Evolutionary conservation across 2,888 invertebrate genomes (phyloP), one percentile per base, ranked within the genome.

Genomic region (Mythimna loreyi): DNA sequence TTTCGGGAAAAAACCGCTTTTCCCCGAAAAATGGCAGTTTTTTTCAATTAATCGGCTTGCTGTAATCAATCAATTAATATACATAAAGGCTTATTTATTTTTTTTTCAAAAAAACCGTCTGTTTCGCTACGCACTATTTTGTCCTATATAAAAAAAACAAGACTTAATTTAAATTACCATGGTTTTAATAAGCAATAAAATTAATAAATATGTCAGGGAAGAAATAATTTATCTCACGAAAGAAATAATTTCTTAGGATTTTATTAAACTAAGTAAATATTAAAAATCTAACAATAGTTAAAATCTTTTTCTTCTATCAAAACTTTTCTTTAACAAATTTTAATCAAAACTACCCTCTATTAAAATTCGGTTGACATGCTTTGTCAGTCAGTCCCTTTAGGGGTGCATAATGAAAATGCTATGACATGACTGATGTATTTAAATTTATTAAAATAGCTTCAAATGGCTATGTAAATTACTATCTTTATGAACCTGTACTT

Each of bases 401-500:
- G 67, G 61, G 74, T 81, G 80, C 71, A 77, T 69, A 74, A 13
- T 56, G 19, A 66, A 69, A 21, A 69, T 30, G 49, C 33, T 57
- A 52, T 62, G 67, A 61, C 53, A 72, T 61, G 49, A 21, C 50
- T 23, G 40, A 50, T 33, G 63, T 23, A 66, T 80, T 75, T 52
- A 62, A 57, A 62, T 69, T 66, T 30, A 67, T 72, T 50, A 55
- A 52, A 60, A 53, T 62, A 8, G 47, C 25, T 52, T 4, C 16
- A 55, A 53, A 55, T 53, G 40, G 33, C 7, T 21, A 49, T 25
- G 23, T 47, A 58, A 62, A 19, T 74, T 30, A 40, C 19, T 9
- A 28, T 4, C 16, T 61, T 55, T 52, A 23, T 19, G 7, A 45
- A 49, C 19, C 28, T 19, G 52, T 6, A 52, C 4, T 3, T 49